Evolutionary conservation across 2,797 vertebrate species (phyloP).

Genomic region (Lepus oiostolus): DNA sequence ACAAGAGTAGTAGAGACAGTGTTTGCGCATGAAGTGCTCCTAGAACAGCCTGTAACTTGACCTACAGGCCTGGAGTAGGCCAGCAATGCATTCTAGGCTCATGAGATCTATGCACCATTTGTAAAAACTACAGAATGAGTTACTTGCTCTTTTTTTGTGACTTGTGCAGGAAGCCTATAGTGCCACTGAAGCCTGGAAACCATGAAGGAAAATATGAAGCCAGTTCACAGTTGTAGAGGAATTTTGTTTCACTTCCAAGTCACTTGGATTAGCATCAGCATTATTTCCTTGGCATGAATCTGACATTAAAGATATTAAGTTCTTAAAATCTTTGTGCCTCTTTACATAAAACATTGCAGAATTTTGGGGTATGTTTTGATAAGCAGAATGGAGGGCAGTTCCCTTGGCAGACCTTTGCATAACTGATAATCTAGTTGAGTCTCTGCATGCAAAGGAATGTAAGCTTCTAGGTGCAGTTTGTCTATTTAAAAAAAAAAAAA

Average conservation of each 20-base stretch:
- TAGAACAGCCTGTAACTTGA: neutral
- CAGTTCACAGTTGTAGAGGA: constrained; percentile 22
- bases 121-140: neutral
- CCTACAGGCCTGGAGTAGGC: neutral
- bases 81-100: neutral
- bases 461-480: neutral
- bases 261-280: constrained; percentile 58
- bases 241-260: constrained; percentile 58
- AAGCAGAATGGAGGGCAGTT: constrained; percentile 22
- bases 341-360: constrained; percentile 48
- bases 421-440: constrained; percentile 57
- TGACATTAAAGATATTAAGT: constrained; percentile 59
- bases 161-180: neutral
- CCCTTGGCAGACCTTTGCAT: constrained; percentile 10
- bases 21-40: neutral
- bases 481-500: neutral
- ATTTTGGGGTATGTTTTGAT: constrained; percentile 53
- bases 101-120: neutral
- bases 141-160: neutral
- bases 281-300: constrained; percentile 70
- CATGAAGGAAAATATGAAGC: constrained; percentile 21
- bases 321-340: neutral
- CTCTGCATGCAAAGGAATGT: constrained; percentile 6
- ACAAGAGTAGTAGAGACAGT: neutral
- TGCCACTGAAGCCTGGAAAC: constrained; percentile 20